Base-by-base conservation (phyloP, 2,888 invertebrate species). In the Acleris laterana region DNA sequence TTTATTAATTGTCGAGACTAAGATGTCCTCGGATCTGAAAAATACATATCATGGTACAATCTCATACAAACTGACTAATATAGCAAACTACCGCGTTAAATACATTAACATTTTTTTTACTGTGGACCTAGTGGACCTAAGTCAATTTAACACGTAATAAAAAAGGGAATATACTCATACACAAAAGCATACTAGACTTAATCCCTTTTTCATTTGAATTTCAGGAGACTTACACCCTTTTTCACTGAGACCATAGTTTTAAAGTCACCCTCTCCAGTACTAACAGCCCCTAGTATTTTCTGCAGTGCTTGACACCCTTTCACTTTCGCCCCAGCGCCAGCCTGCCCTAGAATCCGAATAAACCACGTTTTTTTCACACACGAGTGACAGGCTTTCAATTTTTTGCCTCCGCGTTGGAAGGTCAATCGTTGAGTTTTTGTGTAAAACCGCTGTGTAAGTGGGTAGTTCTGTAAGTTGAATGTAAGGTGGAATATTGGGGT, bases 301-400 rank as follows among this genome's bases (percentile, higher is more conserved):
- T n/a, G 38, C 52, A 42, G 50, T 55, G 52, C 67, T 91, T 90
- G 90, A 90, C 90, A 90, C 81, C 83, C 83, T 90, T 90, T 82
- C 84, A 87, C 86, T 87, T 89, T 87, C 83, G 75, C 78, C 71
- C 73, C 78, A 51, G 57, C 22, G 50, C 51, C 46, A 51, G 73
- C 74, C 73, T 70, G 71, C 71, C 69, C 61, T 69, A 69, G 73
- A 71, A 73, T 72, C 71, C 55, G 44, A 69, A 59, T 64, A 68
- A 68, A 68, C 68, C 62, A 49, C 52, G 57, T 58, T 28, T 62
- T 64, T 59, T 55, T 42, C 63, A 28, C 57, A 52, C 62, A 57
- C n/a, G 66, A 73, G 76, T 69, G 67, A 58, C 62, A 38, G 46
- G 72, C 70, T 75, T 77, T 76, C 71, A 75, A 73, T 74, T 76